Evolutionary conservation across 2,113 vertebrate genomes (phyloP), one percentile per base, ranked within the genome.

Genomic region (Sciurus niger): DNA sequence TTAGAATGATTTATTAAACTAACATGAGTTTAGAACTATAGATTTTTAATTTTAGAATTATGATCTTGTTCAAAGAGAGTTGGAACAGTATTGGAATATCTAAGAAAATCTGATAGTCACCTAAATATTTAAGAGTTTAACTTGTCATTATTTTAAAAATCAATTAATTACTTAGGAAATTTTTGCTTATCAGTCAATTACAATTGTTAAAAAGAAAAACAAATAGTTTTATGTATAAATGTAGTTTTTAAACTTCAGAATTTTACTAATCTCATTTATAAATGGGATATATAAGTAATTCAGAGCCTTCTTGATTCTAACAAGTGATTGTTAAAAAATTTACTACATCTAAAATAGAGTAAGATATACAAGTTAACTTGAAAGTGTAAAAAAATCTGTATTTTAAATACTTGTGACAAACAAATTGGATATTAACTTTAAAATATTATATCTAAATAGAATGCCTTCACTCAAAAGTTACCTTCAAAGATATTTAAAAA

Each of bases 251-350:
- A 89, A 76, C 30, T 63, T 73, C 68, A 48, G 68, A 72, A 72
- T 89, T 20, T 92, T 58, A 2, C 12, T 91, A 82, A 92, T 22
- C 28, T 84, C 24, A 78, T n/a, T 92, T 88, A 20, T 80, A 83
- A 93, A 87, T 65, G n/a, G 14, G 58, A 58, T 6, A 37, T 40
- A 84, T 74, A 14, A 84, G 82, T 92, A 85, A 92, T 77, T 86
- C 14, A 87, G 70, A 84, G 34, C 12, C 14, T 73, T 10, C 28
- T 77, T 74, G 14, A 67, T 74, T 95, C 80, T 82, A 74, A 84
- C n/a, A 91, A 83, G 3, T 82, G 43, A 73, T 73, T 84, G 1
- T n/a, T 46, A 94, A 89, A 94, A 89, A 92, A 76, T 85, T 48
- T 51, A 86, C 11, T 58, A 51, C 1, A 60, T 55, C 18, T 43